Evolutionary conservation across 2,113 vertebrate genomes (phyloP), one percentile per base, ranked within the genome.

Genomic region (Chunga burmeisteri): DNA sequence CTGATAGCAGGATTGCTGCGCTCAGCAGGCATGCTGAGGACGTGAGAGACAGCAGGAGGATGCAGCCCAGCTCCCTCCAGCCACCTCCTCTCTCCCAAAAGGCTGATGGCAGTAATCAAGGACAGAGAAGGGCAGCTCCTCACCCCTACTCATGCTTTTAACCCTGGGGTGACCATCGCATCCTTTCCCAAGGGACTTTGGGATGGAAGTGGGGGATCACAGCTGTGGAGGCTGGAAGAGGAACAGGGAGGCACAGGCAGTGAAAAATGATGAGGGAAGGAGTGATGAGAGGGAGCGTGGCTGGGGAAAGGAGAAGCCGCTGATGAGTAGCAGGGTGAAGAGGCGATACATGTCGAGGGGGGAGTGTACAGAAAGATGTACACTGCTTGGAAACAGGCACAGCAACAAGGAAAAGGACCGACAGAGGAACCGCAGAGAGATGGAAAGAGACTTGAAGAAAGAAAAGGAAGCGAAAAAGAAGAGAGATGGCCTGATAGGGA

Each of bases 11-110:
- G 44, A 49, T 44, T 47, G 53, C 77, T 30, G 80, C 46, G 1
- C 58, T 61, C 23, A 29, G 23, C 16, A n/a, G 10, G 55, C 12
- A 6, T 59, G 38, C 81, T 10, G 86, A 65, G 94, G 95, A 98
- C 88, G 89, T 98, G 98, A 92, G 26, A 7, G 61, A 3, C 52
- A 5, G 50, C 97, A 93, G 36, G 86, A 81, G 52, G 89, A 91
- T 79, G 47, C 62, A 80, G 63, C 62, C 56, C 68, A 62, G 53
- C 55, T 65, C 63, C 86, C 86, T 78, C 46, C 9, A 25, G 80
- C 66, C 63, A 85, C 68, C 90, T 88, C 32, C 63, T 44, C 52
- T n/a, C 77, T 90, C 80, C 56, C 61, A 13, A 72, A 92, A 72
- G 49, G 63, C 88, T 42, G 63, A 34, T 74, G 91, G 53, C 65